Base-by-base conservation (phyloP, 2,888 invertebrate species). In the Polia nebulosa region DNA sequence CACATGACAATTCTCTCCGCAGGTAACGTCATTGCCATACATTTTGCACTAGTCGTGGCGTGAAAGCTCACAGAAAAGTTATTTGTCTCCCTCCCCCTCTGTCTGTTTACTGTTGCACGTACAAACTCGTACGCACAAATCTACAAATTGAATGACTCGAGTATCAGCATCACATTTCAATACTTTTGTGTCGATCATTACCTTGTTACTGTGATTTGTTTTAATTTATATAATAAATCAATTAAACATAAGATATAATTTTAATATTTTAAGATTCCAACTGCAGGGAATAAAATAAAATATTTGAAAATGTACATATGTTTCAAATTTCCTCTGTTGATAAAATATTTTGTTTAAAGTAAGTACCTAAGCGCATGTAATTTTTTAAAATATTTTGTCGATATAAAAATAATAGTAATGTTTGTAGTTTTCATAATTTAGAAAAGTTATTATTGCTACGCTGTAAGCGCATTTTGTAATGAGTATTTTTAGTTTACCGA, bases 141-240 rank as follows among this genome's bases (percentile, higher is more conserved):
- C n/a, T 65, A 57, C 57, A 27, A 62, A 59, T 60, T 68, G 77
- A 74, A 74, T 62, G 72, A 57, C 78, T 61, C 60, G 61, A 64
- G 67, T 62, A 87, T 52, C 71, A 64, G 45, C 92, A 93, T 94
- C 92, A 93, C 93, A 92, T 87, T 90, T 85, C 80, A 87, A 87
- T 85, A 87, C 84, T 76, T 81, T 78, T 86, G 83, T 87, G 86
- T 90, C 87, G 84, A 88, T 89, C 88, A 91, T 92, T 92, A 92
- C 91, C 93, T 93, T 92, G 88, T 91, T 92, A 94, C 95, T 94
- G 95, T 95, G 95, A 95, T 95, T 94, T 91, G 91, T 92, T 92
- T 94, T 91, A 87, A 90, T 91, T 91, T 91, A 90, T 89, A 85
- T 86, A 82, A 84, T 85, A 87, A 87, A 86, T 85, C 83, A 83